These are phyloP conservation scores for Uloborus plumipes DNA, from an alignment of 2,888 invertebrate genomes.

Conservation along the genomic window DNA sequence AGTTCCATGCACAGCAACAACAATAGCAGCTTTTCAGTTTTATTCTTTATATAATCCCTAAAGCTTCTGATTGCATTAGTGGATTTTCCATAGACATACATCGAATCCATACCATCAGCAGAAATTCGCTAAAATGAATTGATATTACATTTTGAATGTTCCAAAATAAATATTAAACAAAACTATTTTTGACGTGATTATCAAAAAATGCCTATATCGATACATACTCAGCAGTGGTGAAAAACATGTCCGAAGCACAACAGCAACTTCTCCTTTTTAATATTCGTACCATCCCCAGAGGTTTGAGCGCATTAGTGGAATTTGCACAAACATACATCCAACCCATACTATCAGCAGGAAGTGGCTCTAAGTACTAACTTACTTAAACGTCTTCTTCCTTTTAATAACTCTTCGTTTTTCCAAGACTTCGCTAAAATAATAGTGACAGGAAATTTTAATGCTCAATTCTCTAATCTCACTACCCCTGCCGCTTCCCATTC, in stretches of 20 bases:
- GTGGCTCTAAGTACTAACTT: slow-evolving; percentile 32
- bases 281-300: neutral
- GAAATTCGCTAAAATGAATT: neutral
- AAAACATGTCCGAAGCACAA: too few species aligned
- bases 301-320: slow-evolving; percentile 1
- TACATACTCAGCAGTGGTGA: too few species aligned
- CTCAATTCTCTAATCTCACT: slow-evolving; percentile 37
- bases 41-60: neutral
- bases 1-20: too few species aligned
- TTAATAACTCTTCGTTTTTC: slow-evolving; percentile 60
- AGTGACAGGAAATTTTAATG: slow-evolving; percentile 62
- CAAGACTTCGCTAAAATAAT: slow-evolving; percentile 58
- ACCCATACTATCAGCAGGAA: neutral
- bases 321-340: neutral
- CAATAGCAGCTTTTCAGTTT: too few species aligned
- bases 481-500: slow-evolving; percentile 5
- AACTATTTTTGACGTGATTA: too few species aligned
- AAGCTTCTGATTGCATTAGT: neutral
- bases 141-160: slow-evolving; percentile 59
- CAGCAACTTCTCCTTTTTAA: neutral
- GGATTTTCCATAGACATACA: neutral
- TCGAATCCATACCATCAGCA: neutral
- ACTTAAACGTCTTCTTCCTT: slow-evolving; percentile 55
- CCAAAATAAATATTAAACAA: too few species aligned
- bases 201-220: too few species aligned